Base-by-base conservation (phyloP, 2,888 invertebrate species). In the Neria commutata region DNA sequence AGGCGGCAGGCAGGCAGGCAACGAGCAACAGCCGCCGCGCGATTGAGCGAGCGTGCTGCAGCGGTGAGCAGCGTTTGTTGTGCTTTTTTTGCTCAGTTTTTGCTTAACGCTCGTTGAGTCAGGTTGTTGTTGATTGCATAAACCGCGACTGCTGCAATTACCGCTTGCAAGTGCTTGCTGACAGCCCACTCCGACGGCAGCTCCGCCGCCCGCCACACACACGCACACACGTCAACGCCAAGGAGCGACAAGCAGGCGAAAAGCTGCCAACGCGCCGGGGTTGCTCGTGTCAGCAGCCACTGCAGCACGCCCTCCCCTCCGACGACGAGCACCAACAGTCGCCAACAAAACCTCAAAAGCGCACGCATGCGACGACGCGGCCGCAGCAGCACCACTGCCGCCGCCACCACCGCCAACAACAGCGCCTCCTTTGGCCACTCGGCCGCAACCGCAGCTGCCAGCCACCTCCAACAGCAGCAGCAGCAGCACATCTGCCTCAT, bases 71-170 rank as follows among this genome's bases (percentile, higher is more conserved):
- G 70, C 73, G 71, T 72, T 72, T 67, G 68, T 37, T 48, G 57
- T 66, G 74, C 69, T 73, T 75, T 76, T 70, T 66, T 68, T 61
- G 65, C 74, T 74, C 74, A 77, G 77, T 77, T 76, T 76, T 77
- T 71, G 74, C 74, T 69, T 71, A 71, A 77, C 79, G 70, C 68
- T 69, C 76, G 76, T 72, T 76, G 77, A 72, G 79, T 76, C 70
- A 70, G 78, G 77, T 78, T 73, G 72, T 63, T 64, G 65, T 63
- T 62, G 4, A 33, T 60, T 62, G 60, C 61, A 47, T 56, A 34
- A 34, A 19, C 19, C 21, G 42, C 42, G 6, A 19, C 42, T 19
- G 42, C 14, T 5, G 37, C n/a, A 6, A 8, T n/a, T 14, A 37
- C 37, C 4, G n/a, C 29, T 8, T 6, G n/a, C 37, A 21, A 14